Evolutionary conservation across 1,140 invertebrate genomes (phyloP).

Genomic region (Augochlora pura): DNA sequence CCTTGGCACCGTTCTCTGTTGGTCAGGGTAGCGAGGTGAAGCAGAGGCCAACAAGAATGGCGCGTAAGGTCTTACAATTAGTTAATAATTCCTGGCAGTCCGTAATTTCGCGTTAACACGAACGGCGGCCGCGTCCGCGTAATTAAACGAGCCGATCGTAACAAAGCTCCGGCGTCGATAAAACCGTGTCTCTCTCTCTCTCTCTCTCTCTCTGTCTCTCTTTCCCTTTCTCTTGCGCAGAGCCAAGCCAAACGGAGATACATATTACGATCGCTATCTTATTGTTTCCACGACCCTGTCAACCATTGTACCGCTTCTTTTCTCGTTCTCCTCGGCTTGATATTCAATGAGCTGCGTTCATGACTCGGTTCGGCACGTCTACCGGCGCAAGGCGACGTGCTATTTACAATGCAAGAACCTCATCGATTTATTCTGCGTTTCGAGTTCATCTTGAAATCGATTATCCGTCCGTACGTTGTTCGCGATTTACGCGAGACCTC

Average conservation of each 20-base stretch:
- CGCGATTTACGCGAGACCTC: too few relatives aligned
- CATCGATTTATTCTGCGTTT: too few relatives aligned
- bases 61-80: constrained; percentile 37
- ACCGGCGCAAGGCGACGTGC: not conserved
- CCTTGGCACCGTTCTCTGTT: constrained; percentile 53
- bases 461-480: too few relatives aligned
- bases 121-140: constrained; percentile 2
- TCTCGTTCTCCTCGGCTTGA: not conserved
- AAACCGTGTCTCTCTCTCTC: too few relatives aligned
- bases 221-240: too few relatives aligned
- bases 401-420: not conserved
- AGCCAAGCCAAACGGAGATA: not conserved
- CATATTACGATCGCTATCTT: constrained; percentile 11
- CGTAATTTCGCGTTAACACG: constrained; percentile 43
- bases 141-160: constrained; percentile 44
- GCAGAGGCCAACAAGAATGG: constrained; percentile 2
- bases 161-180: not conserved
- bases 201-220: too few relatives aligned
- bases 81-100: constrained; percentile 50
- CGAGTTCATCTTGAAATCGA: too few relatives aligned
- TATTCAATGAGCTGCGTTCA: not conserved
- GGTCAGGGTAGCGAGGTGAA: constrained; percentile 40
- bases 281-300: not conserved
- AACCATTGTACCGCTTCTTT: constrained; percentile 1
- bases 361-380: not conserved